Base-by-base conservation (phyloP, 1,140 invertebrate species). In the Ips typographus region DNA sequence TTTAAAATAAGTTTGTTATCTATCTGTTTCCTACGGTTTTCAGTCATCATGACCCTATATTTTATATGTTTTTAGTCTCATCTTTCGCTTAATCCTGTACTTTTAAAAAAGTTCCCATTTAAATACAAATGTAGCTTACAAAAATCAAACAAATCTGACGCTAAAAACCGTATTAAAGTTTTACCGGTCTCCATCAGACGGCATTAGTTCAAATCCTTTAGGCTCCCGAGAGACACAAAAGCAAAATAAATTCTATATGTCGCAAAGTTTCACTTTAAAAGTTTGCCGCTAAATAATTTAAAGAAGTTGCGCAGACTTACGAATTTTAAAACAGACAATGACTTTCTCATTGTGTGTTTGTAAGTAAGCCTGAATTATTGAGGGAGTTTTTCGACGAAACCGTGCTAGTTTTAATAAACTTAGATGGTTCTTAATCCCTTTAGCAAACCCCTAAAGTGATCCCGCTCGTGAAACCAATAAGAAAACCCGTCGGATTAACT, bases 311-410 rank as follows among this genome's bases (percentile, higher is more conserved):
- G 5, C 8, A 55, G 52, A 55, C 37, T 38, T 37, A 37, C n/a
- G 52, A 7, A 55, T 55, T 55, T 55, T 55, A 55, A 55, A 55
- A 55, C 37, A 55, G 52, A 22, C 37, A 55, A 55, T 55, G 37
- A 38, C 52, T 55, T 37, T 55, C 52, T 55, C 52, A 55, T 55
- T 55, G 52, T 55, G 52, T 55, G 52, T 55, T 55, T 55, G 52
- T 55, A 55, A 55, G 52, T 55, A 55, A 55, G 6, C 5, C 37
- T 55, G 52, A 55, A 55, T 55, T 55, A 55, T 55, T 55, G 6
- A 55, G 5, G 7, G 6, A 36, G 52, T 55, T 55, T 55, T 55
- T 55, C 52, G 52, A 37, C 6, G 52, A 37, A 55, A 37, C 44
- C 37, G 52, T 55, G 52, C 22, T 55, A 55, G 52, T 55, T 55